Percentiles rank a stretch among this genome's conserved stretches.
These are phyloP conservation scores for Melanostoma scalare DNA, from an alignment of 2,888 invertebrate species.

Conservation along the genomic window DNA sequence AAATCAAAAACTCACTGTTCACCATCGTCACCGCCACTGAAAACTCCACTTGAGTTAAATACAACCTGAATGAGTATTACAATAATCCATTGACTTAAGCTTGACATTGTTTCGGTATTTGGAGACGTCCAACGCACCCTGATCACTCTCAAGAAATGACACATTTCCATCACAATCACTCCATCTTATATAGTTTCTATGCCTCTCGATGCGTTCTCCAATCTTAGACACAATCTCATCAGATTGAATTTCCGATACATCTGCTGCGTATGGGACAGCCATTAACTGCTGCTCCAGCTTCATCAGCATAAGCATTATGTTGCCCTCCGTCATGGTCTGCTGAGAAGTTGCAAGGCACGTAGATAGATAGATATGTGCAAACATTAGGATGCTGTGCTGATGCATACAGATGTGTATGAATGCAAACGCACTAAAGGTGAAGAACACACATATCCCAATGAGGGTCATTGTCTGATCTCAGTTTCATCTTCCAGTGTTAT, in stretches of 20 bases:
- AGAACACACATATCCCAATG: constrained; percentile 43
- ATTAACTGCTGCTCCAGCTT: constrained; percentile 28
- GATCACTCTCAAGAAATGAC: constrained; percentile 67
- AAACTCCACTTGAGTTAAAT: constrained; percentile 31
- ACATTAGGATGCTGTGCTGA: constrained; percentile 13
- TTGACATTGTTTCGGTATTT: constrained; percentile 41
- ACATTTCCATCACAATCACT: constrained; percentile 59
- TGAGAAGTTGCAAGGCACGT: constrained; percentile 20
- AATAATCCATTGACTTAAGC: constrained; percentile 62
- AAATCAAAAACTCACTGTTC: constrained; percentile 62
- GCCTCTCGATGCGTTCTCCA: constrained; percentile 32
- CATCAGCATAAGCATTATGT: constrained; percentile 16
- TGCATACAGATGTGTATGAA: not conserved
- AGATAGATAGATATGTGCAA: not conserved
- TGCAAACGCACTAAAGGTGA: constrained; percentile 30
- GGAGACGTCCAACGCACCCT: constrained; percentile 46
- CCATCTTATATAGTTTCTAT: constrained; percentile 68
- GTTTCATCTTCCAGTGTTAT: constrained; percentile 41
- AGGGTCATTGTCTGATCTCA: constrained; percentile 71
- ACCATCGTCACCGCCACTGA: constrained; percentile 39
- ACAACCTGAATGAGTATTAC: constrained; percentile 46
- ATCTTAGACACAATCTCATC: constrained; percentile 55
- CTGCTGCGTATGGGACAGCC: constrained; percentile 23
- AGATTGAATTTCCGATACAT: constrained; percentile 61
- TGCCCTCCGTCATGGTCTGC: constrained; percentile 25